Evolutionary conservation across 2,888 invertebrate species (phyloP), one percentile per base, ranked within the genome.

Genomic region (Drosophila cognata): DNA sequence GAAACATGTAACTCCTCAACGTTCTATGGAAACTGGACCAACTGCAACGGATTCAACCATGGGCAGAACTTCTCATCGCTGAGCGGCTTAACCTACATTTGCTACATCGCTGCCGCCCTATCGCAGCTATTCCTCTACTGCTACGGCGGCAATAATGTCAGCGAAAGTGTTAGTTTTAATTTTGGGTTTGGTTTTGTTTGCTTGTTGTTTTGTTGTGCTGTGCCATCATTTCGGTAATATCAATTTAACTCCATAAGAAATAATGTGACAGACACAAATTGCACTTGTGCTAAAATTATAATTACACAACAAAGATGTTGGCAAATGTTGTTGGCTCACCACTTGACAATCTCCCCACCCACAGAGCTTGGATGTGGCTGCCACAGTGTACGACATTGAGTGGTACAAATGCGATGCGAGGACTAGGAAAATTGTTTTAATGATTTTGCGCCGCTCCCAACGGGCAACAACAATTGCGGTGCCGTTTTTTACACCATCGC

Each of bases 381-480:
- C 87, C 77, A 81, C 89, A 18, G 79, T 91, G 62, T 92, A 93
- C 67, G 86, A 91, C 80, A 82, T 86, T 74, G 92, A 91, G 73
- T 92, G 92, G 93, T 93, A 92, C 64, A 93, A 92, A 85, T 93
- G 93, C 76, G 92, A 93, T 80, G 83, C 72, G 71, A 79, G 80
- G 71, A 92, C 92, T 79, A 89, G 91, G 67, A 91, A 90, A 89
- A 91, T 92, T 83, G 87, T 92, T 84, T 88, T 93, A 84, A 90
- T 92, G 89, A 91, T 92, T 72, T 79, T 93, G 78, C 89, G 89
- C 53, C 91, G 93, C 29, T 87, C 92, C 59, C 93, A 92, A 67
- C 85, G 88, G 70, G 82, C 91, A 56, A 89, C 82, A 77, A 79
- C 84, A 72, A 90, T 92, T 79, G 81, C 81, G 53, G 92, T 91